phyloP scores from a whole-genome alignment of 2,113 vertebrate species.

The Cepphus grylle region DNA sequence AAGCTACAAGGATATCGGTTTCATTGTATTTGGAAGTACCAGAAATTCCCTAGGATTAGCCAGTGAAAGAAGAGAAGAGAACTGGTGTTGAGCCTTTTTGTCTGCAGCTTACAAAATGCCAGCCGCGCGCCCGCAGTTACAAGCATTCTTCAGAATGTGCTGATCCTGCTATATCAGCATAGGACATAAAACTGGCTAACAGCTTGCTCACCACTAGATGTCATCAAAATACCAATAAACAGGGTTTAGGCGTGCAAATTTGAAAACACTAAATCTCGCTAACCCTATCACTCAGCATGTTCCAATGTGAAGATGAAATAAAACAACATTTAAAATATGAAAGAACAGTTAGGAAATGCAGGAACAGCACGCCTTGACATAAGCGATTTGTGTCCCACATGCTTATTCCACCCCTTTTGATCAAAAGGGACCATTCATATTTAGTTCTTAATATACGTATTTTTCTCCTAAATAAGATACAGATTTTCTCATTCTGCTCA shows the following conservation, averaged over 20 bases:
- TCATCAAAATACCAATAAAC: conserved; percentile 71
- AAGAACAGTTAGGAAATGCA: conserved; percentile 58
- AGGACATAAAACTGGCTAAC: not conserved
- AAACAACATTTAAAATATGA: conserved; percentile 61
- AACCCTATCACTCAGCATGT: conserved; percentile 58
- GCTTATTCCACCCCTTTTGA: not conserved
- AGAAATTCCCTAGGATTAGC: not conserved
- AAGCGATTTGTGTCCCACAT: not conserved
- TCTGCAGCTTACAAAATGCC: not conserved
- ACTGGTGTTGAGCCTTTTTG: not conserved
- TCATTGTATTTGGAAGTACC: not conserved
- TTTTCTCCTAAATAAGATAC: not conserved
- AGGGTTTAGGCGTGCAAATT: not conserved
- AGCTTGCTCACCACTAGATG: conserved; percentile 73
- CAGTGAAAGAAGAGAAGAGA: not conserved
- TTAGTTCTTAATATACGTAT: conserved; percentile 1
- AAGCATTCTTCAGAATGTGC: not conserved
- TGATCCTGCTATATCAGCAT: not conserved
- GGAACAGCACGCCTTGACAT: conserved; percentile 41
- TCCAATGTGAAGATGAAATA: conserved; percentile 54
- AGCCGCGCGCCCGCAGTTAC: not conserved
- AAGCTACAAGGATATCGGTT: not conserved
- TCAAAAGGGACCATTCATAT: conserved; percentile 23
- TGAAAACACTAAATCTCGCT: conserved; percentile 15
- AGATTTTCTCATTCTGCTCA: not conserved